Base-by-base conservation (phyloP, 2,113 vertebrate genomes). In the Leptobrachium ailaonicum region DNA sequence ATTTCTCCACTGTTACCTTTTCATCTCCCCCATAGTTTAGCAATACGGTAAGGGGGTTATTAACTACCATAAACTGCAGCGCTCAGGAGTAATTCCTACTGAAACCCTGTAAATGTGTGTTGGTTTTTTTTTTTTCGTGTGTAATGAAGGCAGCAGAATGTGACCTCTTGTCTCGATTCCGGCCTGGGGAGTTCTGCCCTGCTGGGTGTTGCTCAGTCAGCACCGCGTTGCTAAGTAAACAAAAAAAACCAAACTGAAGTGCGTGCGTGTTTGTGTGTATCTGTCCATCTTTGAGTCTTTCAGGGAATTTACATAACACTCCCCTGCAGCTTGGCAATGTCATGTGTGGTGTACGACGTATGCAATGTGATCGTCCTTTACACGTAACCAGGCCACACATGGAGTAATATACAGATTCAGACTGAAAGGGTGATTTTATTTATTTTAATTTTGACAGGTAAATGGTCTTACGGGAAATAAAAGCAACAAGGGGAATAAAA, bases 151-250 rank as follows among this genome's bases (percentile, higher is more conserved):
- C 11, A 12, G 56, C 13, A 60, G 11, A 10, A 60, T 12, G 56
- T 7, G 56, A 60, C 6, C 56, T 60, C 56, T 60, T 60, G 56
- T 60, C 56, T 60, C 2, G 11, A 4, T 8, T 60, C 8, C 32
- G 43, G 44, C n/a, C 20, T 44, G 9, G 8, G 13, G 66, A 41
- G 64, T 81, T 80, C 63, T 78, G 54, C 67, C 42, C 50, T 40
- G n/a, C 50, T 73, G 71, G 71, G n/a, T 58, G 50, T 68, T 74
- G 41, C 41, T 47, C 20, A 53, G 53, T 74, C 64, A 69, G 54
- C 32, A 62, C 64, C 14, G 32, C 50, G 72, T 81, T 69, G 66
- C 79, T 69, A 81, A 81, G 79, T 75, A 69, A 81, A 81, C 72
- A 50, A 74, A 75, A 66, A 54, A 81, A 81, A 75, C 79, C 40